Base-by-base conservation (phyloP, 2,797 vertebrate species). In the Lutjanus campechanus region DNA sequence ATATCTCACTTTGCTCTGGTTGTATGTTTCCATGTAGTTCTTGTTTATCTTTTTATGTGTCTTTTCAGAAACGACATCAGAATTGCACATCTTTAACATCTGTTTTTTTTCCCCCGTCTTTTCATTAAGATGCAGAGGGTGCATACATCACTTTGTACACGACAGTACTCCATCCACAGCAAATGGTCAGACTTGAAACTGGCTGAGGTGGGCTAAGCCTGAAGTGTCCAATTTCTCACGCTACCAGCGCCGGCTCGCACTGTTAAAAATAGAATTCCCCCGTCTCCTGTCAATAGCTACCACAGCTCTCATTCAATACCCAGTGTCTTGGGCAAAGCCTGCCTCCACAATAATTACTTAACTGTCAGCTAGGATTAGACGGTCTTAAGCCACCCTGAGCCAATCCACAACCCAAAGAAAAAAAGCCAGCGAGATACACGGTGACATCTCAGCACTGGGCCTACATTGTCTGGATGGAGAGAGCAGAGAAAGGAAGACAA, bases 341-440 rank as follows among this genome's bases (percentile, higher is more conserved):
- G 84, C 70, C 89, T 85, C 76, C 59, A 88, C 91, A 93, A 93
- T 93, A 93, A 95, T 93, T 92, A 95, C 91, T 92, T 90, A 94
- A 91, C 92, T 94, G 93, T 94, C 93, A 95, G 88, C 87, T 74
- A 85, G 93, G 93, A 94, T 95, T 94, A 94, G 81, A 83, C 8
- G 36, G 82, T 88, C 19, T 82, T 91, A 94, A 94, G 90, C 88
- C 77, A 88, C 83, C 50, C 74, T 89, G 82, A 91, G 89, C 63
- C 83, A 77, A 92, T 91, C 87, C 76, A 74, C 79, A 91, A 87
- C 80, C 79, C 69, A 3, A 65, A 67, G 87, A 77, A 74, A 75
- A 75, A 74, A 61, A 82, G 55, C 65, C 29, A 17, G 29, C 13
- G 79, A 91, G 85, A 90, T 83, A 85, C 76, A 67, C 81, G 69